Evolutionary conservation across 1,140 invertebrate species (phyloP).

Genomic region (Drosophila pandora): DNA sequence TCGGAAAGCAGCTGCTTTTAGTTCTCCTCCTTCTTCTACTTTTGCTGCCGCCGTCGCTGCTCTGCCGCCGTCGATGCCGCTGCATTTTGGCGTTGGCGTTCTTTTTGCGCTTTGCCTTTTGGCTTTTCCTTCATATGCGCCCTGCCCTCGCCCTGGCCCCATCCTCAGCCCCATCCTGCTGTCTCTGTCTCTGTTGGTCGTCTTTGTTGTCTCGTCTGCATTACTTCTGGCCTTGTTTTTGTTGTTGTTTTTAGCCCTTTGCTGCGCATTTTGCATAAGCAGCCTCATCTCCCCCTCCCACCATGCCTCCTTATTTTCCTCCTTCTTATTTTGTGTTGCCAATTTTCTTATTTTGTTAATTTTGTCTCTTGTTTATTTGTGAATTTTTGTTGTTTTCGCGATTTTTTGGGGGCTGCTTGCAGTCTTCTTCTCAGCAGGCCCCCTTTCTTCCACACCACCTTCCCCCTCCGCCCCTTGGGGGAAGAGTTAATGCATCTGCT

Average conservation of each 20-base stretch:
- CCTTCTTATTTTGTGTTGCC: slow-evolving; percentile 28
- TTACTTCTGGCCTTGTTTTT: slow-evolving; percentile 19
- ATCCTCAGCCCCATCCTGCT: neutral
- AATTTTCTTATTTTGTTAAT: slow-evolving; percentile 65
- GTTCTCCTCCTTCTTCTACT: slow-evolving; percentile 17
- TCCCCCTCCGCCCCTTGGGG: too few species aligned
- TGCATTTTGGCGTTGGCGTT: slow-evolving; percentile 79
- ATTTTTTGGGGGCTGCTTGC: slow-evolving; percentile 72
- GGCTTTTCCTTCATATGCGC: slow-evolving; percentile 63
- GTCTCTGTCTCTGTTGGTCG: slow-evolving; percentile 51
- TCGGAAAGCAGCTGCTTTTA: slow-evolving; percentile 46
- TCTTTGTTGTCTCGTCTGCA: slow-evolving; percentile 75
- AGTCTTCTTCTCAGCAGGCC: slow-evolving; percentile 21
- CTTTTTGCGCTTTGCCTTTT: slow-evolving; percentile 76
- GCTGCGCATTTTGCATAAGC: slow-evolving; percentile 64
- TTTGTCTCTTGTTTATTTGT: slow-evolving; percentile 42
- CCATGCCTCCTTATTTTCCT: slow-evolving; percentile 23
- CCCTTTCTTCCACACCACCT: slow-evolving; percentile 7
- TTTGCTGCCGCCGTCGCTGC: slow-evolving; percentile 26
- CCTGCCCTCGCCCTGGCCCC: slow-evolving; percentile 4
- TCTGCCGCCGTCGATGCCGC: slow-evolving; percentile 42
- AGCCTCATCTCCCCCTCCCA: slow-evolving; percentile 33
- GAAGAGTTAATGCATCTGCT: slow-evolving; percentile 49
- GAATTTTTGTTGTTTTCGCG: slow-evolving; percentile 40
- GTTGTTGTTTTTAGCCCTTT: slow-evolving; percentile 51